Evolutionary conservation across 2,888 invertebrate genomes (phyloP).

Genomic region (Ecdyonurus torrentis): DNA sequence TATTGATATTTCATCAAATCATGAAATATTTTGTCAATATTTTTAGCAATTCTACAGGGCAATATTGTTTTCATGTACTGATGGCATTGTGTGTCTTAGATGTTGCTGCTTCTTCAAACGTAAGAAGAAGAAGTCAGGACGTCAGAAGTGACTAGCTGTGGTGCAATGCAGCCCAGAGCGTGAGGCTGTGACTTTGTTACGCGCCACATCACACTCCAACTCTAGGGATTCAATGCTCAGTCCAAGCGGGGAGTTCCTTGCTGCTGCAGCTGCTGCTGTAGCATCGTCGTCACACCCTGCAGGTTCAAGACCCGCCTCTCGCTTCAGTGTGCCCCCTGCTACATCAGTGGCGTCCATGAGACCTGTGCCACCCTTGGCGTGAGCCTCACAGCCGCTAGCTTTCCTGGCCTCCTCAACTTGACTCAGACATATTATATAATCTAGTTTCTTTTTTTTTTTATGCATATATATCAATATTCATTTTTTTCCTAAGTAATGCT

Average conservation of each 20-base stretch:
- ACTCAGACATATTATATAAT: background rate
- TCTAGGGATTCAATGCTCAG: constrained; percentile 41
- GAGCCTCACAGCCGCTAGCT: constrained; percentile 5
- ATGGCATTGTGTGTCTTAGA: constrained; percentile 35
- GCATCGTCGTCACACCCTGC: constrained; percentile 21
- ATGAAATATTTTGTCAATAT: too few relatives aligned
- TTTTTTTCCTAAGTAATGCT: background rate
- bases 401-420: background rate
- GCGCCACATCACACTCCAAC: constrained; percentile 44
- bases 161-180: constrained; percentile 45
- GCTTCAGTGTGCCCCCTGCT: background rate
- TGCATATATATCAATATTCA: background rate
- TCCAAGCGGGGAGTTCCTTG: constrained; percentile 9
- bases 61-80: constrained; percentile 1
- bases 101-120: constrained; percentile 99
- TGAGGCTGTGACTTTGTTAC: constrained; percentile 41
- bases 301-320: background rate
- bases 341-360: constrained; percentile 3
- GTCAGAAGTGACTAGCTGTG: constrained; percentile 76
- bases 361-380: constrained; percentile 3
- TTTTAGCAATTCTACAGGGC: too few relatives aligned
- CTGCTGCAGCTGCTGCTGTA: constrained; percentile 21
- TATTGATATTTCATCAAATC: too few relatives aligned
- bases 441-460: background rate
- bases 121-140: constrained; percentile 94